These are phyloP conservation scores for Heliconius hewitsoni DNA, from an alignment of 1,140 invertebrate species.

Conservation along the genomic window DNA sequence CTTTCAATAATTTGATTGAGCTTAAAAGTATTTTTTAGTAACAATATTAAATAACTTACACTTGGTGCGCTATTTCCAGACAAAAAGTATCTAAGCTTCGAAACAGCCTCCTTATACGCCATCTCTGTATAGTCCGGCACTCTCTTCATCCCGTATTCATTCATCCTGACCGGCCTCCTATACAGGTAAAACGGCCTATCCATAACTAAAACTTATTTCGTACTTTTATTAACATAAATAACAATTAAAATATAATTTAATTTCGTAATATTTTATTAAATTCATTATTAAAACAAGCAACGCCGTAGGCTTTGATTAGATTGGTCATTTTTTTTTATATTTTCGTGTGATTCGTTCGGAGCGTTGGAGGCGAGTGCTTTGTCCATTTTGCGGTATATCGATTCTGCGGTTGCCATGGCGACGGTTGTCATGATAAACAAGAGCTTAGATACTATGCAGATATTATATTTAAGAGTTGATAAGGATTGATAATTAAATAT, in stretches of 20 bases:
- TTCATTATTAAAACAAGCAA: not conserved
- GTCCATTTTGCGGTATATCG: constrained; percentile 52
- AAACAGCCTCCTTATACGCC: constrained; percentile 90
- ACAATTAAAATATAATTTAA: constrained; percentile 30
- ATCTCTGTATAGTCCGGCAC: constrained; percentile 89
- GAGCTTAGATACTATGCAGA: not conserved
- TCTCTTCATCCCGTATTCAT: constrained; percentile 81
- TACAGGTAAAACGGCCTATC: constrained; percentile 58
- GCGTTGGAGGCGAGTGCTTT: constrained; percentile 55
- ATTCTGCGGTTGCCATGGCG: constrained; percentile 61
- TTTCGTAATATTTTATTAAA: not conserved
- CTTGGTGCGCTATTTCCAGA: constrained; percentile 87
- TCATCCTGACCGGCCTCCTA: constrained; percentile 74
- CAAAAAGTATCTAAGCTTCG: constrained; percentile 87
- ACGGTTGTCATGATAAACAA: constrained; percentile 60
- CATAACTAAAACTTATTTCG: constrained; percentile 43
- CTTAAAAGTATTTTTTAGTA: no score
- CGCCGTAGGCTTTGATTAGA: not conserved
- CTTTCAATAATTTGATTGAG: no score
- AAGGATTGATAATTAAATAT: not conserved
- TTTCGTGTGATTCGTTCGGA: constrained; percentile 41
- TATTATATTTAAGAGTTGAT: not conserved
- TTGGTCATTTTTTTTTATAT: constrained; percentile 20
- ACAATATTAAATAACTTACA: constrained; percentile 58
- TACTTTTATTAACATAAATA: constrained; percentile 50